These are phyloP conservation scores for Ecdyonurus torrentis DNA, from an alignment of 2,888 invertebrate species.

Conservation along the genomic window DNA sequence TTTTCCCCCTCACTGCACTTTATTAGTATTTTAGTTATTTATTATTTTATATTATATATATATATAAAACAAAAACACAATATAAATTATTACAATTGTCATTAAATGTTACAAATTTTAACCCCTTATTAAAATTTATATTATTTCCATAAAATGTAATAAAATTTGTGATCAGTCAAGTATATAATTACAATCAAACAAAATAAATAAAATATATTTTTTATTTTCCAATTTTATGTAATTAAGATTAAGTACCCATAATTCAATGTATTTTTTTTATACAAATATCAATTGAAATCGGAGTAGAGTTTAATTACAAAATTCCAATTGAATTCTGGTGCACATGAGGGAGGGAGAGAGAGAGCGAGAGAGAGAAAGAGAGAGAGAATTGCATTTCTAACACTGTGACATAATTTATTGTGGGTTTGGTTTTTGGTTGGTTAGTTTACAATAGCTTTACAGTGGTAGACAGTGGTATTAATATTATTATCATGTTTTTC, in stretches of 20 bases:
- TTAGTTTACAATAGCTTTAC: too few species aligned
- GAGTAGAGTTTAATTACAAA: neutral
- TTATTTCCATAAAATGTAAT: too few species aligned
- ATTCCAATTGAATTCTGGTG: constrained; percentile 1
- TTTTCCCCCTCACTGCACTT: too few species aligned
- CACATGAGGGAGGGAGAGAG: neutral
- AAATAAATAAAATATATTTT: neutral
- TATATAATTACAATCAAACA: neutral
- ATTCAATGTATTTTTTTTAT: neutral
- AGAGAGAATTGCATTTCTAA: neutral
- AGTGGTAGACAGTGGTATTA: too few species aligned
- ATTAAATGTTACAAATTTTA: too few species aligned
- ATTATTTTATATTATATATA: too few species aligned
- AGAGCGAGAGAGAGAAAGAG: neutral
- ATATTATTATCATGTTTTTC: too few species aligned
- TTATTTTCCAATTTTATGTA: neutral
- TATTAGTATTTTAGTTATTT: too few species aligned
- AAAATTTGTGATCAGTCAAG: neutral
- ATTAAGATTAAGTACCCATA: neutral
- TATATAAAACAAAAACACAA: too few species aligned
- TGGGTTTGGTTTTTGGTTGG: neutral
- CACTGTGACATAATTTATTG: neutral
- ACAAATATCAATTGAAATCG: neutral
- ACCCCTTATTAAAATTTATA: too few species aligned
- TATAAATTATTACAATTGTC: too few species aligned